Base-by-base conservation (phyloP, 2,113 vertebrate species). In the Serinus canaria region DNA sequence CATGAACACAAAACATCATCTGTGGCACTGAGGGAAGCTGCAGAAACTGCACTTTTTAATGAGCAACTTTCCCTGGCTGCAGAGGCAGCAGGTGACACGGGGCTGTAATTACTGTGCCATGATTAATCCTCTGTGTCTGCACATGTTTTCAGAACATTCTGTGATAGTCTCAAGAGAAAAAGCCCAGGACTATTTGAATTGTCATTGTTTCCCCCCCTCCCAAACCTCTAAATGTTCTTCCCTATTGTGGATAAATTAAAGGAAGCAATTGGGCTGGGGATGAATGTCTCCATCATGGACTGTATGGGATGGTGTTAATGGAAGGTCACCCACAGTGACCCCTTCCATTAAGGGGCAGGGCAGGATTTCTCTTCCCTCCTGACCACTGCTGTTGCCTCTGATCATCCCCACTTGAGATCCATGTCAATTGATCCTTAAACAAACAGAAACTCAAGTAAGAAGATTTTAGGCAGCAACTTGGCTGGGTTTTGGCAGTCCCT, bases 81-180 rank as follows among this genome's bases (percentile, higher is more conserved):
- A 58, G 49, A 92, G 92, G 80, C 77, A 84, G 92, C 62, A 95
- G 86, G 86, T 77, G 86, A 94, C 89, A 93, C 0, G 2, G 68
- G 70, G 86, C 83, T 83, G 76, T 85, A 93, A 90, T 94, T 85
- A 93, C 50, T 52, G 50, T 89, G 80, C 90, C 87, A 59, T 75
- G 84, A 95, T 96, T 92, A 96, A 91, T 87, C 64, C 90, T 62
- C 69, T 58, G 77, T 87, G 87, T 77, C 87, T 78, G 83, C 52
- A 77, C 37, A 58, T 30, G 60, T 81, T 92, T 92, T 83, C 86
- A 86, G 92, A 93, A 90, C 80, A 77, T 70, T 83, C 79, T 88
- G 86, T 80, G 59, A 93, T 21, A 81, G 43, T 81, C 88, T 83
- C 28, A 1, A 35, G 83, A 92, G 78, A 83, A 83, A 94, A 94